Base-by-base conservation (phyloP, 2,113 vertebrate species). In the Pterocles burchelli region DNA sequence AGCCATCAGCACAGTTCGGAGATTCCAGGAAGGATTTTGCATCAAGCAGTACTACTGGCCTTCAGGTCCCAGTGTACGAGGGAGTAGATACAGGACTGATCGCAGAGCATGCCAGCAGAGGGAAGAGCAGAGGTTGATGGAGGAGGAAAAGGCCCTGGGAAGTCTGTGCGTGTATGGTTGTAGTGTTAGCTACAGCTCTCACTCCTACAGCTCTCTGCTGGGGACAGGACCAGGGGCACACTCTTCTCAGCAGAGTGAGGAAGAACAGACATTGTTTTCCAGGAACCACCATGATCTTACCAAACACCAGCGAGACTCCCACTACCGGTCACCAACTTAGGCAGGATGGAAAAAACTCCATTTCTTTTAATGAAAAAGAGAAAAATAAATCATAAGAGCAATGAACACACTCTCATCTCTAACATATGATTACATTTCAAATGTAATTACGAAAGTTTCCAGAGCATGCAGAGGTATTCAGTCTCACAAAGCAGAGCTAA, bases 401-500 rank as follows among this genome's bases (percentile, higher is more conserved):
- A 48, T 45, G 63, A 72, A 61, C 43, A 57, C 28, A 5, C 70
- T 89, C 79, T 29, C 59, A 38, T 36, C 63, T 72, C 77, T 33
- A 33, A 24, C 67, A 72, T 28, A 7, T n/a, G 58, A 94, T 83
- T 77, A 51, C 48, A 68, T 89, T 92, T 87, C 90, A 85, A 83
- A 24, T 66, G 90, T 78, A 85, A 95, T 97, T 95, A 92, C 11
- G 0, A 54, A 90, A 51, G 70, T 93, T 96, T 94, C 88, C 71
- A 58, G 92, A 82, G 85, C 3, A 0, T 92, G 94, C 75, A 89
- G 88, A 87, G 52, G 85, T 63, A 82, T 90, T 96, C 76, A 92
- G 77, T 71, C 66, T 93, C 83, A 96, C 85, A 95, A 93, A 96
- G 93, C 90, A 89, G 52, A 94, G 83, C 58, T 95, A 54, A 95